Base-by-base conservation (phyloP, 2,888 invertebrate species). In the Drosophila lutescens region DNA sequence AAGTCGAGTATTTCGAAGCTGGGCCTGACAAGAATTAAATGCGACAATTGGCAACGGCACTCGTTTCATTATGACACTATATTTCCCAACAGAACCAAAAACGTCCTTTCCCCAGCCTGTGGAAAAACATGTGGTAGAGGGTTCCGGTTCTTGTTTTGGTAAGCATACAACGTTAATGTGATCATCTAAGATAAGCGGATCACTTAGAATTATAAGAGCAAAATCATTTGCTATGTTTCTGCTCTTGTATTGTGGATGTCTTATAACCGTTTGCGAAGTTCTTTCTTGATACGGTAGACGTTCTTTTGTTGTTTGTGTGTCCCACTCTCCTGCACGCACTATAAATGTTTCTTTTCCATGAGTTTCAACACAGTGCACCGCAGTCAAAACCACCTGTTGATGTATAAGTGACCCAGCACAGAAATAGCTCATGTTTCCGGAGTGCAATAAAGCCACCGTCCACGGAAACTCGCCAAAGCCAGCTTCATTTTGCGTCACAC, bases 391-490 rank as follows among this genome's bases (percentile, higher is more conserved):
- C 0, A 96, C 96, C 71, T 94, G 93, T 0, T 95, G 95, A 82
- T 96, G 95, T 60, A 98, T 96, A 15, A 98, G 93, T 0, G 96
- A 95, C 0, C 96, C 97, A 0, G 96, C 97, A 51, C 97, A 97
- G 13, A 94, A 93, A 89, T 95, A 96, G 32, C 92, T 92, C 0
- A 91, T 92, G 10, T 90, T 86, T 13, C 91, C 90, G 0, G 93
- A 89, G 40, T 93, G 93, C 77, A 96, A 87, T 15, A 97, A 89
- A 0, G 96, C 97, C 0, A 95, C 94, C 92, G 97, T 97, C 97
- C 97, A 97, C 0, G 97, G 97, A 84, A 96, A 97, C 92, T 97
- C 97, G 0, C 95, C 96, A 80, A 95, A 96, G 66, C 96, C 95
- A 0, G 97, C 94, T 85, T 96, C 96, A 34, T 94, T 93, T 66